Evolutionary conservation across 2,888 invertebrate genomes (phyloP), one percentile per base, ranked within the genome.

Genomic region (Hydriomena furcata): DNA sequence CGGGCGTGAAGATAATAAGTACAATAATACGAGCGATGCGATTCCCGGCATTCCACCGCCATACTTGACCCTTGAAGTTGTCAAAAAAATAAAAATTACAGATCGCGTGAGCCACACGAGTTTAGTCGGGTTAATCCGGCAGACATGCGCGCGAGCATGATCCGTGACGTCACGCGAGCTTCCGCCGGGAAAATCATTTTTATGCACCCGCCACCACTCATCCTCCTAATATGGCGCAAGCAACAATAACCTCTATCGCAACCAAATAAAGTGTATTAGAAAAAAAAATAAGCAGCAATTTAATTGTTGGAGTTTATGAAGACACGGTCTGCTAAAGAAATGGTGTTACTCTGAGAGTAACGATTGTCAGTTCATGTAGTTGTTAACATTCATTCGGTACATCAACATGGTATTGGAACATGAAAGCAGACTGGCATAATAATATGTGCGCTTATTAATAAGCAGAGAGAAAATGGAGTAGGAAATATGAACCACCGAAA

Each of bases 111-210:
- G 76, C 59, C 52, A 54, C 59, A 66, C 67, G 63, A 76, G 75
- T 76, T 75, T 72, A 69, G 71, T 67, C 66, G 71, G 65, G 63
- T 67, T 76, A 71, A 76, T 75, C 75, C 75, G 60, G 61, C 55
- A 63, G 61, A 58, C 57, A 58, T 51, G 66, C 68, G 75, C 76
- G 59, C 47, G 72, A 70, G 75, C 76, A 69, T 61, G 55, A 51
- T 65, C 70, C 76, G 73, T 76, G 73, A 73, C 76, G 68, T 76
- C 76, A 76, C 76, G 76, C 76, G 65, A 76, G 71, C 76, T 76
- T 71, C 76, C 76, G 76, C 63, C 73, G 72, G 66, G 69, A 67
- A 73, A 72, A 63, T 68, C 65, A 72, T 73, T 71, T 63, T 65
- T 67, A 64, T 67, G 60, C 66, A 61, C 52, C 59, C 56, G 48